These are phyloP conservation scores for Rhodinocichla rosea DNA, from an alignment of 2,113 vertebrate species.

Conservation along the genomic window DNA sequence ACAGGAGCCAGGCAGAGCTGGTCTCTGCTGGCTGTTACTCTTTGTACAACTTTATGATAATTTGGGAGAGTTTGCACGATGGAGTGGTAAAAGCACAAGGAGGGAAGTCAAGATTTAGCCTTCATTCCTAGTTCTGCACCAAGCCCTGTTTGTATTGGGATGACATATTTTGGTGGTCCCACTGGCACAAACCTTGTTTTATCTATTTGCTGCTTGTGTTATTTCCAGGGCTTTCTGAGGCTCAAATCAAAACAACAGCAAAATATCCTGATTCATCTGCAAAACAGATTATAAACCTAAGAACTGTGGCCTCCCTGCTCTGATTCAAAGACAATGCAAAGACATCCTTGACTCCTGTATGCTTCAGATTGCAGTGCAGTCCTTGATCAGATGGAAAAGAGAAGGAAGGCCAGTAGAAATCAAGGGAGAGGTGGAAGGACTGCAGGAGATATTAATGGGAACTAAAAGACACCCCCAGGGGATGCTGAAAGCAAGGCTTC, in stretches of 20 bases:
- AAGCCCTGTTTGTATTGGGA: not conserved
- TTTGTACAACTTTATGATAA: not conserved
- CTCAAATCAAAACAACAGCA: not conserved
- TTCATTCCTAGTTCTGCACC: not conserved
- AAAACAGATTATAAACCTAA: not conserved
- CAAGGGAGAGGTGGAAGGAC: not conserved
- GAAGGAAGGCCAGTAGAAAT: not conserved
- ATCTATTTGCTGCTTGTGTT: not conserved
- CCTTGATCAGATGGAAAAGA: not conserved
- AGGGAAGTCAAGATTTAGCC: not conserved
- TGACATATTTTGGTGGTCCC: not conserved
- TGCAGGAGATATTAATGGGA: not conserved
- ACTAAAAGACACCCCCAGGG: not conserved
- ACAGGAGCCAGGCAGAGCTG: not conserved
- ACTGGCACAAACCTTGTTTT: not conserved
- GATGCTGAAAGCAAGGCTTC: not conserved
- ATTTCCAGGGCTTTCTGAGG: not conserved
- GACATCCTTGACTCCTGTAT: not conserved
- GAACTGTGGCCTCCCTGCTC: not conserved
- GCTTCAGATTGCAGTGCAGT: not conserved
- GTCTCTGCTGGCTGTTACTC: constrained; percentile 7
- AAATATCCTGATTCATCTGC: not conserved
- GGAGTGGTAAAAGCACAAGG: not conserved
- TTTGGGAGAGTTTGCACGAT: not conserved
- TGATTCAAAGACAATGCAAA: not conserved